These are phyloP conservation scores for Otocyon megalotis DNA, from an alignment of 2,113 vertebrate genomes.

Conservation along the genomic window DNA sequence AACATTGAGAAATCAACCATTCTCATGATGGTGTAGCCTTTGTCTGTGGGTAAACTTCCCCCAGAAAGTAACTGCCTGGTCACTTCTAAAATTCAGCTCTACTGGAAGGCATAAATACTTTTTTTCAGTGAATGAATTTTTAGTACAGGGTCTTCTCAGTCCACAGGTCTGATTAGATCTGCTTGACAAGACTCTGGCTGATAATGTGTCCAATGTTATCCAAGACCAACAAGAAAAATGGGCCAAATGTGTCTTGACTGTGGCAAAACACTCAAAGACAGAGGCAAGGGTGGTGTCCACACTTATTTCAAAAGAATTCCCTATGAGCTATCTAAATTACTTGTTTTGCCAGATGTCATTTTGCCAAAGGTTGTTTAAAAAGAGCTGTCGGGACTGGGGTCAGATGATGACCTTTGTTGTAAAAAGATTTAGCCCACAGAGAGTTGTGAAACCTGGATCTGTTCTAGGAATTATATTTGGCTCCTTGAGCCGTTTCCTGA, in stretches of 20 bases:
- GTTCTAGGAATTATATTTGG: slow-evolving; percentile 66
- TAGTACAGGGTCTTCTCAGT: not conserved
- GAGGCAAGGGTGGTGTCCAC: slow-evolving; percentile 32
- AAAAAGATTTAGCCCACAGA: slow-evolving; percentile 58
- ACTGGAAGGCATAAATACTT: not conserved
- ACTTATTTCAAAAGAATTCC: slow-evolving; percentile 66
- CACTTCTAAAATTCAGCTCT: slow-evolving; percentile 5
- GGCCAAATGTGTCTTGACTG: not conserved
- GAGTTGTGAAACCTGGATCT: slow-evolving; percentile 66
- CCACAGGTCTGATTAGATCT: slow-evolving; percentile 42
- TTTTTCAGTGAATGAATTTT: slow-evolving; percentile 43
- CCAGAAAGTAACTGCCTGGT: slow-evolving; percentile 3
- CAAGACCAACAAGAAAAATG: slow-evolving; percentile 47
- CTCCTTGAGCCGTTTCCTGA: slow-evolving; percentile 63
- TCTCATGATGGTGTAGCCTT: not conserved
- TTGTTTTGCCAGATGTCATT: slow-evolving; percentile 64
- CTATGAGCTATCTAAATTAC: slow-evolving; percentile 60
- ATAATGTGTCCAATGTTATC: not conserved
- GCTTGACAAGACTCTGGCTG: not conserved
- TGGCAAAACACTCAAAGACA: not conserved
- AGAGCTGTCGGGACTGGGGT: slow-evolving; percentile 54
- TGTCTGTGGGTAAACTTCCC: not conserved
- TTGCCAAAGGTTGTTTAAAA: slow-evolving; percentile 69
- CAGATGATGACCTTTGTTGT: slow-evolving; percentile 58
- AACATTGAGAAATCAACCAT: slow-evolving; percentile 43